Base-by-base conservation (phyloP, 2,888 invertebrate species). In the Thecophora atra region DNA sequence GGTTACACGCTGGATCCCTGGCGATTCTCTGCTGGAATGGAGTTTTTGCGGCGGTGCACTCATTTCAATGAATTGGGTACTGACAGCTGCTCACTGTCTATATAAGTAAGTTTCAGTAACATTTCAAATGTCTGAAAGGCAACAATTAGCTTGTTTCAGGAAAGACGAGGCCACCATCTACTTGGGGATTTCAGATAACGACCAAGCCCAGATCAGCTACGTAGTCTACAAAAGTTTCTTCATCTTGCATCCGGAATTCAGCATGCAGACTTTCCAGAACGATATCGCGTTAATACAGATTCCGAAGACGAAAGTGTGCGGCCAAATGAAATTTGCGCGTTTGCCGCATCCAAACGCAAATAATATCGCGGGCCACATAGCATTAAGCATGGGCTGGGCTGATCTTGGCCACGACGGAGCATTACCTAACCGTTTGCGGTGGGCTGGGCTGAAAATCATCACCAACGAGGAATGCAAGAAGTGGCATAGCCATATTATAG, bases 51-150 rank as follows among this genome's bases (percentile, higher is more conserved):
- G 28, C 15, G 58, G 58, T 17, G 5, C 58, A 28, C 8, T 58
- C 21, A 58, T 58, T 24, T 11, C 7, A 11, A 2, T 3, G 15
- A 28, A 28, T 13, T 58, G 58, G 58, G 58, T 58, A 13, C 11
- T 58, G 28, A 58, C 58, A 58, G 58, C 58, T 3, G 58, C 58
- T 26, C 58, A 58, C 58, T 58, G 58, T 28, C 28, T 58, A 11
- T 26, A 58, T 58, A 13, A 13, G 54, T 47, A 47, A 47, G 47
- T 47, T n/a, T n/a, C 17, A 5, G 47, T 15, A 11, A 47, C 47
- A 37, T 37, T 37, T 51, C 51, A n/a, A 1, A 51, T 6, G 15
- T n/a, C 3, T 13, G 6, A 51, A n/a, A 51, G n/a, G 15, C n/a
- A n/a, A n/a, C n/a, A n/a, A 6, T n/a, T n/a, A 8, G 5, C 5